phyloP scores from a whole-genome alignment of 1,140 invertebrate species.

The Scaptomyza pallida region DNA sequence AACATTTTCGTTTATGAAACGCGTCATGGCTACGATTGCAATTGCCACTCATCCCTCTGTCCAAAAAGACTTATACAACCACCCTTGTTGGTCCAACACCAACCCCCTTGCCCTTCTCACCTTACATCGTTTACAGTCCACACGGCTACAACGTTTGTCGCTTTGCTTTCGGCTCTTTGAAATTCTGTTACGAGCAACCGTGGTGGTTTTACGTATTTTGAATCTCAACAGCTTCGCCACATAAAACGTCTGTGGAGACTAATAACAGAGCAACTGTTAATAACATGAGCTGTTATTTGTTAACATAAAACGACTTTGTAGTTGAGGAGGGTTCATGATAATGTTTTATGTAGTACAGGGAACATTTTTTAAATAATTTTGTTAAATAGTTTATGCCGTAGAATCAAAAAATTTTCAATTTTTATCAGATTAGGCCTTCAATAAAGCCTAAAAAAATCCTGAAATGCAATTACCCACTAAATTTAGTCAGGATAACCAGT shows the following conservation, averaged over 20 bases:
- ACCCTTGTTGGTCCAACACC: background rate
- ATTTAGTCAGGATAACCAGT: too few relatives aligned
- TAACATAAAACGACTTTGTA: background rate
- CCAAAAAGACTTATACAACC: slow-evolving; percentile 23
- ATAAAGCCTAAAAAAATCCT: too few relatives aligned
- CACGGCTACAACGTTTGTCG: slow-evolving; percentile 61
- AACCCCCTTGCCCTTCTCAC: background rate
- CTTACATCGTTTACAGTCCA: slow-evolving; percentile 36
- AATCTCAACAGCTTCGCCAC: slow-evolving; percentile 28
- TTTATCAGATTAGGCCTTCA: too few relatives aligned
- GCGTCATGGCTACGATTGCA: slow-evolving; percentile 20
- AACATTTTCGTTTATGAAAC: slow-evolving; percentile 22
- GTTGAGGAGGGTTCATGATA: background rate
- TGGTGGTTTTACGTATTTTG: slow-evolving; percentile 55
- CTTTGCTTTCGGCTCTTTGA: slow-evolving; percentile 30
- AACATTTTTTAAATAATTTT: too few relatives aligned
- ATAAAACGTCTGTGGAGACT: slow-evolving; percentile 34
- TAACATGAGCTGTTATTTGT: slow-evolving; percentile 11
- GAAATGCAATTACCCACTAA: too few relatives aligned
- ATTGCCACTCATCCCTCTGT: slow-evolving; percentile 9
- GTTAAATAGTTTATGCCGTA: too few relatives aligned
- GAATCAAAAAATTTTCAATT: too few relatives aligned
- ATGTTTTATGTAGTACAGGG: background rate
- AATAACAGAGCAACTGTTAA: slow-evolving; percentile 18
- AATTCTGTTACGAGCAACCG: slow-evolving; percentile 8